Conservation (phyloP, 2,797 vertebrate species). For the Amblyraja radiata region DNA sequence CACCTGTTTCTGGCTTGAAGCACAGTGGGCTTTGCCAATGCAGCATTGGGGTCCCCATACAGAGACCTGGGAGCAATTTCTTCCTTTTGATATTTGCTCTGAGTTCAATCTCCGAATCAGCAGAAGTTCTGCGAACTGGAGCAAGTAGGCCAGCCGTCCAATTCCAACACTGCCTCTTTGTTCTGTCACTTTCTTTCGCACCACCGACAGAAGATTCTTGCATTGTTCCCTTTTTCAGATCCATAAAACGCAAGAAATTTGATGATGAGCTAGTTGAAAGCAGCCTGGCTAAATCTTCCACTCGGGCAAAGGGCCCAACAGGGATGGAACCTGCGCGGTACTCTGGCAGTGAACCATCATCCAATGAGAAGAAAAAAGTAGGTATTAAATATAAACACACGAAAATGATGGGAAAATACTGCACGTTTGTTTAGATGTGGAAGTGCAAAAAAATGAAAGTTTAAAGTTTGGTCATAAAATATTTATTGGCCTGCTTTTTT, state of each 20-base stretch:
- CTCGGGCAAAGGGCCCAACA: constrained; percentile 77
- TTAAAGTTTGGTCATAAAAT: not conserved
- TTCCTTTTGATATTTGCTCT: not conserved
- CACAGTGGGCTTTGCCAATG: not conserved
- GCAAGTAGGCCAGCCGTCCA: not conserved
- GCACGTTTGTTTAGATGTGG: not conserved
- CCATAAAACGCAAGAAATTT: constrained; percentile 95
- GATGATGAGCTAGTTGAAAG: constrained; percentile 94
- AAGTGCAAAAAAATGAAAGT: not conserved
- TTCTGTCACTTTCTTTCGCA: not conserved
- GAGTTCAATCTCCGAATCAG: not conserved
- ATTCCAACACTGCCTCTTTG: not conserved
- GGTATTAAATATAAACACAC: not conserved
- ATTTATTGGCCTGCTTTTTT: not conserved
- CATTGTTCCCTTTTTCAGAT: constrained; percentile 56
- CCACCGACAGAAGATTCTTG: not conserved
- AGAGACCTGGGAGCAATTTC: constrained; percentile 2
- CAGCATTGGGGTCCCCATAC: not conserved
- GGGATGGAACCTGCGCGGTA: constrained; percentile 79
- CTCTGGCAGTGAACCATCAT: constrained; percentile 79
- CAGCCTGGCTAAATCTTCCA: constrained; percentile 91
- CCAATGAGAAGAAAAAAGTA: constrained; percentile 89
- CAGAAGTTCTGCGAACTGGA: not conserved
- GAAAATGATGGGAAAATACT: not conserved
- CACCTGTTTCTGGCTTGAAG: not conserved